phyloP scores from a whole-genome alignment of 2,797 vertebrate species.

The Sebastes minor region DNA sequence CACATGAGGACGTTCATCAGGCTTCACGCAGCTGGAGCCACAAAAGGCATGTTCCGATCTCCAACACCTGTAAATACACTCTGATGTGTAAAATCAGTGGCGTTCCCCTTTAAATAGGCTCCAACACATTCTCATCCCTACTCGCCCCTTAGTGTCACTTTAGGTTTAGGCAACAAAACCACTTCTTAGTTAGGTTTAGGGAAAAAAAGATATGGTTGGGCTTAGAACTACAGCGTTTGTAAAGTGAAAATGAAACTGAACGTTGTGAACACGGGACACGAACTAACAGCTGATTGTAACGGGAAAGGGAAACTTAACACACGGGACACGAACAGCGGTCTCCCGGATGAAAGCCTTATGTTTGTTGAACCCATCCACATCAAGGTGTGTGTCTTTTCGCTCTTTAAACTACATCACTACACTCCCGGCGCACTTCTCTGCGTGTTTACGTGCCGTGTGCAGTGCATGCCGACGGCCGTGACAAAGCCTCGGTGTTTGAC shows the following conservation, averaged over 20 bases:
- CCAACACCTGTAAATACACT: neutral
- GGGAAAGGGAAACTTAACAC: too few species aligned
- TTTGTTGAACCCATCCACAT: neutral
- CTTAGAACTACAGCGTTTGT: neutral
- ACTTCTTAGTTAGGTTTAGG: too few species aligned
- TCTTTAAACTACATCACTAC: neutral
- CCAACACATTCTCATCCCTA: too few species aligned
- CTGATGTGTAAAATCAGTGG: neutral
- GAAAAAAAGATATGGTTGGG: too few species aligned
- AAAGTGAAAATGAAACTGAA: neutral
- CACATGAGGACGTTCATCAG: neutral
- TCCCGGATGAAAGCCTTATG: neutral
- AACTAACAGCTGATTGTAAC: too few species aligned
- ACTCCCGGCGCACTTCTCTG: too few species aligned
- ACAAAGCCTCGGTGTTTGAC: too few species aligned
- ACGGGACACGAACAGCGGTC: neutral
- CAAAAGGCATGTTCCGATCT: neutral
- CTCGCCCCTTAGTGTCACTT: neutral
- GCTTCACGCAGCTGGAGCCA: neutral
- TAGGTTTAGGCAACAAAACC: neutral
- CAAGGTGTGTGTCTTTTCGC: neutral
- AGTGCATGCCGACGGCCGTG: too few species aligned
- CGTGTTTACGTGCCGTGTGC: too few species aligned
- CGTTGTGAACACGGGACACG: neutral
- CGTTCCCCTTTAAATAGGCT: neutral